These are phyloP conservation scores for Drosophila azteca DNA, from an alignment of 1,140 invertebrate genomes.

Conservation along the genomic window DNA sequence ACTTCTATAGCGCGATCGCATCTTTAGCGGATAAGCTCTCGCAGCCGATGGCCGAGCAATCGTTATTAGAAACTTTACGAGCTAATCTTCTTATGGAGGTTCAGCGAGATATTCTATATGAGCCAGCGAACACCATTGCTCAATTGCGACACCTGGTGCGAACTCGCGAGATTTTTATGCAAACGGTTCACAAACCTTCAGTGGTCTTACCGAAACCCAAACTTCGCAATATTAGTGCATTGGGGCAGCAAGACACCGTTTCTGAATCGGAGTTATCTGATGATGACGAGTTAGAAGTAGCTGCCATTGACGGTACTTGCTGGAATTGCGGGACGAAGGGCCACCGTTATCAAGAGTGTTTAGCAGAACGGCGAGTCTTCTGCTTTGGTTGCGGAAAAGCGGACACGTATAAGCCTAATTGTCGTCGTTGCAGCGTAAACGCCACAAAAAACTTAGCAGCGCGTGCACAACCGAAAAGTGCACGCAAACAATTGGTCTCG, in stretches of 20 bases:
- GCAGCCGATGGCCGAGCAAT: background rate
- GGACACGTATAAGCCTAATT: too few species aligned
- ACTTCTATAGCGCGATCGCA: background rate
- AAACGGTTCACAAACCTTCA: too few species aligned
- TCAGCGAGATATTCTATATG: background rate
- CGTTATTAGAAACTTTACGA: background rate
- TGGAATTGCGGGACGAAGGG: conserved; percentile 1
- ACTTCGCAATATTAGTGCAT: too few species aligned
- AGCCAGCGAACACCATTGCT: background rate
- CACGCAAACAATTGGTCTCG: background rate
- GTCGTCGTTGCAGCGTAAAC: too few species aligned
- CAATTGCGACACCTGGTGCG: background rate
- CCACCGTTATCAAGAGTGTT: conserved; percentile 4
- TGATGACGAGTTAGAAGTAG: background rate
- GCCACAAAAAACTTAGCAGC: background rate
- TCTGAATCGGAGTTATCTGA: background rate
- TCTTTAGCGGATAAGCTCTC: background rate
- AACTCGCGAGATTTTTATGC: too few species aligned
- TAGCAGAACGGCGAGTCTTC: background rate
- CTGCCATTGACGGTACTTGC: background rate
- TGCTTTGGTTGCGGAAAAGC: background rate
- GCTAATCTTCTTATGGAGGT: background rate
- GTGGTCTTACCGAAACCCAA: too few species aligned
- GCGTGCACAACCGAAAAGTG: background rate
- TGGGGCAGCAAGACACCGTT: too few species aligned